Percentiles rank a stretch among this genome's conserved stretches.
These are phyloP conservation scores for Eulimnadia texana DNA, from an alignment of 1,140 invertebrate species.

Conservation along the genomic window DNA sequence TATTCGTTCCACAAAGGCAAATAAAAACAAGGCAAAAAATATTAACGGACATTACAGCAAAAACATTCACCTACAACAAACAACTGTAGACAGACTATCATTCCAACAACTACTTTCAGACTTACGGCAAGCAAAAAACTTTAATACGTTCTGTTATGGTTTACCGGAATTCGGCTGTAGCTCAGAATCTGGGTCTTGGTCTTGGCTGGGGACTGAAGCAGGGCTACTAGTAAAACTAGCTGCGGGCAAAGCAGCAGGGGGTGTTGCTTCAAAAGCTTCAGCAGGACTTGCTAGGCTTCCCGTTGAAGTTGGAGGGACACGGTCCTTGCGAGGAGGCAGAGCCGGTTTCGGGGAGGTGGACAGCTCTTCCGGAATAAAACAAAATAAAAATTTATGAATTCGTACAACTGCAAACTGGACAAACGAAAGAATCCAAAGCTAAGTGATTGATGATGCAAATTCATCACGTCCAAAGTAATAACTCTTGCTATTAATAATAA, in stretches of 20 bases:
- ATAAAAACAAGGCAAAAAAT: neutral
- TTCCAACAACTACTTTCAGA: neutral
- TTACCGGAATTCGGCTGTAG: too few species aligned
- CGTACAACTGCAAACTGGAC: too few species aligned
- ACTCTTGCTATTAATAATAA: too few species aligned
- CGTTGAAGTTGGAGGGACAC: neutral
- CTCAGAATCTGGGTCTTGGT: neutral
- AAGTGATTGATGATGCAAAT: too few species aligned
- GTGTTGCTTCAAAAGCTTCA: neutral
- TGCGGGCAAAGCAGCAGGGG: neutral
- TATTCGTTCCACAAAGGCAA: constrained; percentile 1
- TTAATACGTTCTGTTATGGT: too few species aligned
- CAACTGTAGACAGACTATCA: neutral
- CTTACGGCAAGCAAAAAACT: neutral
- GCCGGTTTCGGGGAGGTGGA: constrained; percentile 11
- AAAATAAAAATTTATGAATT: too few species aligned
- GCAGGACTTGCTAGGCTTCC: neutral
- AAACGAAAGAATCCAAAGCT: too few species aligned
- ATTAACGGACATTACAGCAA: neutral
- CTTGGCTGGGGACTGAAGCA: neutral
- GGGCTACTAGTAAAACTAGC: neutral
- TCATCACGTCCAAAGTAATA: too few species aligned
- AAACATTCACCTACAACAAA: constrained; percentile 3
- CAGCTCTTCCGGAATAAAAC: neutral
- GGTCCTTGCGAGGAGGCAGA: constrained; percentile 10